A percentile compares a stretch with the other conserved stretches of the same genome.
Conservation (phyloP, 2,113 vertebrate genomes). For the Hassar affinis region DNA sequence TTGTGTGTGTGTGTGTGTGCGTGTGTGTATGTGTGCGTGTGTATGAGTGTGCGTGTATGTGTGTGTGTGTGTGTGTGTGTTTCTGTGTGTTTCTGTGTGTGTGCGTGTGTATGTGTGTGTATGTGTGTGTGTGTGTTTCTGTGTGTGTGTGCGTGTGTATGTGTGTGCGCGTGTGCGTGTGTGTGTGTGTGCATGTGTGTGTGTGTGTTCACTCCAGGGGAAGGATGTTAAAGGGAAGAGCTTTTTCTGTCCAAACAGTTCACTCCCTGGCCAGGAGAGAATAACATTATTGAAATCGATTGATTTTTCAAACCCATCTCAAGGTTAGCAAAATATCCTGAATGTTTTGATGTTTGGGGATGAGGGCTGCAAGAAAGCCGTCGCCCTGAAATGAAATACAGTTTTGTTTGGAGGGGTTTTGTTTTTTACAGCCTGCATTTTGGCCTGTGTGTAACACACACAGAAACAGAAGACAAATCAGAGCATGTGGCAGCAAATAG, state of each 20-base stretch:
- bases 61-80: too few species aligned
- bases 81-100: too few species aligned
- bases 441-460: not conserved
- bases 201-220: constrained; percentile 36
- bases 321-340: constrained; percentile 43
- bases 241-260: constrained; percentile 69
- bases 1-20: constrained; percentile 56
- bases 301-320: constrained; percentile 61
- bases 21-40: too few species aligned
- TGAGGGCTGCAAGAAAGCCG: not conserved
- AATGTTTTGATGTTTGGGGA: not conserved
- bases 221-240: constrained; percentile 64
- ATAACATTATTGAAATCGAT: constrained; percentile 59
- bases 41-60: too few species aligned
- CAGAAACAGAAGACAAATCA: not conserved
- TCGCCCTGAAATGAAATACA: not conserved
- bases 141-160: not conserved
- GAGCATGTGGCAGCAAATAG: constrained; percentile 36
- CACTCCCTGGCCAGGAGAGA: constrained; percentile 66
- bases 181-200: constrained; percentile 12
- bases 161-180: too few species aligned
- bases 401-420: not conserved
- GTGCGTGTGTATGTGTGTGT: too few species aligned
- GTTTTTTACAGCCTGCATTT: not conserved
- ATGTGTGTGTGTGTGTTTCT: too few species aligned